Conservation (phyloP, 2,888 invertebrate genomes). For the Cephus pygmeus region DNA sequence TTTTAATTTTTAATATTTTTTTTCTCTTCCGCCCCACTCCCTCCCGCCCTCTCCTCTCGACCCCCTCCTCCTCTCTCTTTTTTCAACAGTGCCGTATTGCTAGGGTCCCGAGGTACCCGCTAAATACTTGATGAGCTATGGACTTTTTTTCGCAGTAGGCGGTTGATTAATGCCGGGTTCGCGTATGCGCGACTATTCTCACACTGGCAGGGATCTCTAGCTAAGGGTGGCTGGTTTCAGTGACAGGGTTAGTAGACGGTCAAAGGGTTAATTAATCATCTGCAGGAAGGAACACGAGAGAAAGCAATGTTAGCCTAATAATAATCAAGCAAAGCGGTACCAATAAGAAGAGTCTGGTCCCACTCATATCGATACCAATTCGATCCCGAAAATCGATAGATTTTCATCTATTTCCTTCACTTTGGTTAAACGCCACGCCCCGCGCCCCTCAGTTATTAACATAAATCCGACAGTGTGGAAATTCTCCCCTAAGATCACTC, state of each 20-base stretch:
- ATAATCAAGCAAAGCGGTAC: not conserved
- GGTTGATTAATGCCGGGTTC: slow-evolving; percentile 43
- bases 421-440: not conserved
- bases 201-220: not conserved
- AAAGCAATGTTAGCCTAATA: not conserved
- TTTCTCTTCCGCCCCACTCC: slow-evolving; percentile 33
- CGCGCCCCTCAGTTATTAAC: not conserved
- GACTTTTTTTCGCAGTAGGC: slow-evolving; percentile 38
- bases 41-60: slow-evolving; percentile 58
- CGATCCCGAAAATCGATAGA: not conserved
- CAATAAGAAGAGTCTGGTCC: not conserved
- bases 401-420: not conserved
- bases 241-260: not conserved
- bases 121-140: slow-evolving; percentile 47
- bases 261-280: slow-evolving; percentile 3
- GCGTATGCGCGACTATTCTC: slow-evolving; percentile 25
- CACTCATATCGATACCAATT: not conserved
- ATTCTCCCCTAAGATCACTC: not conserved
- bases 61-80: slow-evolving; percentile 55
- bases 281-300: not conserved
- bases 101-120: not conserved
- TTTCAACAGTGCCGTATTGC: not conserved
- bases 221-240: not conserved
- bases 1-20: slow-evolving; percentile 54
- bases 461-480: not conserved